Evolutionary conservation across 2,113 vertebrate species (phyloP).

Genomic region (Patagioenas fasciata): DNA sequence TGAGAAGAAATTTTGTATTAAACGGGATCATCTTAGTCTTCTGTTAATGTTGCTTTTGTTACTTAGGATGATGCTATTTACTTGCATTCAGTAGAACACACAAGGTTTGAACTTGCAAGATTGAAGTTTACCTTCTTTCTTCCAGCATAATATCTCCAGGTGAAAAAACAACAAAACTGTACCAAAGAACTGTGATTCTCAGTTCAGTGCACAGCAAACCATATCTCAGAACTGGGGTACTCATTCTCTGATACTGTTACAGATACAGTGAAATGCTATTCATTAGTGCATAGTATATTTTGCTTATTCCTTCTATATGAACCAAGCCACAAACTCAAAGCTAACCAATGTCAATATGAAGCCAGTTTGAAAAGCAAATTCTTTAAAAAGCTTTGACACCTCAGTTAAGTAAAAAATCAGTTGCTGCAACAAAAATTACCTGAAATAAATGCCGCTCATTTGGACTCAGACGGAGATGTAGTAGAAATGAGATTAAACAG

Average conservation of each 20-base stretch:
- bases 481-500: not conserved
- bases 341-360: not conserved
- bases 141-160: not conserved
- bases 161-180: not conserved
- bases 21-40: not conserved
- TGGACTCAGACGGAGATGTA: not conserved
- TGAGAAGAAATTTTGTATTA: not conserved
- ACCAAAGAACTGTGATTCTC: not conserved
- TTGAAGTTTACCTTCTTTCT: not conserved
- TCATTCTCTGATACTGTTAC: not conserved
- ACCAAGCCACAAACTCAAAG: not conserved
- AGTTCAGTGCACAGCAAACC: not conserved
- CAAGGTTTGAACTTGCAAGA: not conserved
- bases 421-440: not conserved
- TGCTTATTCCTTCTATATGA: not conserved
- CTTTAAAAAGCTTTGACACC: not conserved
- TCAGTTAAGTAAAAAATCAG: not conserved
- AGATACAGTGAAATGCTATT: not conserved
- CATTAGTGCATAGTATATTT: not conserved
- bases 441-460: not conserved
- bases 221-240: not conserved
- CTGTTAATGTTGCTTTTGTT: not conserved
- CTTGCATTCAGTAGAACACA: not conserved
- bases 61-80: not conserved
- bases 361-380: not conserved